These are phyloP conservation scores for Galbula dea DNA, from an alignment of 2,113 vertebrate genomes.

Conservation along the genomic window DNA sequence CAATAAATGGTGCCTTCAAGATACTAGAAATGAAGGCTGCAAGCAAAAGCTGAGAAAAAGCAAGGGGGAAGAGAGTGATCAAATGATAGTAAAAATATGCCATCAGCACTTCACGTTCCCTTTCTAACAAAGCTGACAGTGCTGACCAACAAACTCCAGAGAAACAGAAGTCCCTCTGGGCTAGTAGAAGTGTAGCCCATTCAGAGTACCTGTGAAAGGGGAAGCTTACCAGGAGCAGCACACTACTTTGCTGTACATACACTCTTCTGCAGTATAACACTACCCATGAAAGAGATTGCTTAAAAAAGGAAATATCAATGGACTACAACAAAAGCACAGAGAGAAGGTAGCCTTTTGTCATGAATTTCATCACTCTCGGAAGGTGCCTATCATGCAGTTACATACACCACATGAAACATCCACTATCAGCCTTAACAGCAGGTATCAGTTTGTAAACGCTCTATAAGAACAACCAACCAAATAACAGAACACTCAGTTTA, in stretches of 20 bases:
- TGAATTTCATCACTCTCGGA: neutral
- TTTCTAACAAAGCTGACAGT: neutral
- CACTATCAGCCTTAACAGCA: neutral
- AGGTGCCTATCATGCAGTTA: fast-evolving
- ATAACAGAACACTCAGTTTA: neutral
- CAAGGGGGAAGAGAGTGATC: neutral
- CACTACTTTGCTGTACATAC: neutral
- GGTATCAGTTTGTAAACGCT: neutral
- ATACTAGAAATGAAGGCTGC: neutral
- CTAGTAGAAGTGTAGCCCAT: neutral
- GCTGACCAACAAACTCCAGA: neutral
- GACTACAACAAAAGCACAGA: neutral
- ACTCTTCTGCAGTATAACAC: neutral
- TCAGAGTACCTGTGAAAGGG: neutral
- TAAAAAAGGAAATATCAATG: neutral
- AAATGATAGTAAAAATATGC: neutral
- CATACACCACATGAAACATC: neutral
- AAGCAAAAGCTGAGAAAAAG: neutral
- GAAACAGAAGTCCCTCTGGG: neutral
- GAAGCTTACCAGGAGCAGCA: neutral
- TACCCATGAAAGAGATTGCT: neutral
- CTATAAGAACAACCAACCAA: neutral
- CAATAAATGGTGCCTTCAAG: neutral
- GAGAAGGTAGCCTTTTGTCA: neutral
- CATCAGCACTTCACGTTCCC: neutral